A percentile compares a stretch with the other conserved stretches of the same genome.
phyloP scores from a whole-genome alignment of 2,888 invertebrate species.

The Noctuana brunneofusca region DNA sequence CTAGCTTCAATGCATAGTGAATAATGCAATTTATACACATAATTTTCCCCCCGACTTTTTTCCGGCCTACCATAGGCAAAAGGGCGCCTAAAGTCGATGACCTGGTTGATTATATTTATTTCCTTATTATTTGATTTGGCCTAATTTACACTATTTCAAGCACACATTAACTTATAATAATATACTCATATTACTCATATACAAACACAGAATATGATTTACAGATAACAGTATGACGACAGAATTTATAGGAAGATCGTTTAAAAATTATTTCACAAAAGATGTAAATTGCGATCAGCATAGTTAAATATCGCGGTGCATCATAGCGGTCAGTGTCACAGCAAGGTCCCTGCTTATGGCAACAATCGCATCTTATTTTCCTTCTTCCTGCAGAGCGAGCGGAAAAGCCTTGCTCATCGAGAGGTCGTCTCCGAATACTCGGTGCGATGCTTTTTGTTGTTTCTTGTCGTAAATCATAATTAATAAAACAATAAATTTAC shows the following conservation, averaged over 20 bases:
- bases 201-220: no score
- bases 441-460: constrained; percentile 46
- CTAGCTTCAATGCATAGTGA: no score
- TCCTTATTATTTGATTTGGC: no score
- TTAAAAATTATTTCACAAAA: background rate
- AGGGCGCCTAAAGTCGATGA: no score
- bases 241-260: no score
- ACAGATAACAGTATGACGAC: no score
- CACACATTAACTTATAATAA: no score
- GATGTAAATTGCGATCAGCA: background rate
- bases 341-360: constrained; percentile 62
- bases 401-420: constrained; percentile 73
- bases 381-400: constrained; percentile 66
- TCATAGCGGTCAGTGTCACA: constrained; percentile 57
- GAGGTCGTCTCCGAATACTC: constrained; percentile 55
- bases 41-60: no score
- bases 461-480: constrained; percentile 35
- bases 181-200: no score
- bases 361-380: constrained; percentile 60
- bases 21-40: no score
- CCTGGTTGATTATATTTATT: no score
- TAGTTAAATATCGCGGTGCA: constrained; percentile 37
- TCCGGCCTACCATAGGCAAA: no score
- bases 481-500: constrained; percentile 28
- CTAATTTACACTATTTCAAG: background rate